phyloP scores from a whole-genome alignment of 2,888 invertebrate species.

The Volucella zonaria region DNA sequence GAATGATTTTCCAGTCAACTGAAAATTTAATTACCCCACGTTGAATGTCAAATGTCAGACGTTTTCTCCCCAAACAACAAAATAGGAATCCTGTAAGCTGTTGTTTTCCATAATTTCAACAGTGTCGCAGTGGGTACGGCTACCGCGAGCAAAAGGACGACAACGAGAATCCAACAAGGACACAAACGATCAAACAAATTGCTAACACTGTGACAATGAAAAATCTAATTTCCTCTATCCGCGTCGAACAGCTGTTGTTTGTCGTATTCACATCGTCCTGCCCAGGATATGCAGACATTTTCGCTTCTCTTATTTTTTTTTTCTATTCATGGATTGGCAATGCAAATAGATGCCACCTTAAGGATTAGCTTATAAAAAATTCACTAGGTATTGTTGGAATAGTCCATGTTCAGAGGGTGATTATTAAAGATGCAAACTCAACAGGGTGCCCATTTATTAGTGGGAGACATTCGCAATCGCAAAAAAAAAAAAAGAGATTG shows the following conservation, averaged over 20 bases:
- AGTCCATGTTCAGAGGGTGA: slow-evolving; percentile 3
- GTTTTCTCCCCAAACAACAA: slow-evolving; percentile 5
- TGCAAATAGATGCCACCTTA: slow-evolving; percentile 28
- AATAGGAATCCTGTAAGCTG: slow-evolving; percentile 24
- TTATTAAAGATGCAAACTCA: slow-evolving; percentile 19
- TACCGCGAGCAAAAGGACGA: background rate
- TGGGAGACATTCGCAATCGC: background rate
- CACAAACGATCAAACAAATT: slow-evolving; percentile 72
- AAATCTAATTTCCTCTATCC: slow-evolving; percentile 75
- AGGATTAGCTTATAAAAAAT: slow-evolving; percentile 14
- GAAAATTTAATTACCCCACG: slow-evolving; percentile 13
- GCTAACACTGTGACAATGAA: slow-evolving; percentile 74
- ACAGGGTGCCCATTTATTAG: slow-evolving; percentile 20
- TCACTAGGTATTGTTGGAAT: background rate
- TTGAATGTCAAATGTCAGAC: slow-evolving; percentile 10
- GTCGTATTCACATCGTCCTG: slow-evolving; percentile 49
- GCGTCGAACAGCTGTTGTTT: slow-evolving; percentile 70
- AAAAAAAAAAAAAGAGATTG: slow-evolving; percentile 1
- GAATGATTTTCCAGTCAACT: background rate
- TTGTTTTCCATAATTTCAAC: background rate
- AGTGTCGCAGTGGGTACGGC: background rate
- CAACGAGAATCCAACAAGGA: slow-evolving; percentile 11
- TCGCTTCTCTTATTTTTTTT: background rate
- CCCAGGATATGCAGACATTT: slow-evolving; percentile 28
- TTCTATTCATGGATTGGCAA: background rate